Evolutionary conservation across 1,140 invertebrate genomes (phyloP).

Genomic region (Saxidomus purpurata): DNA sequence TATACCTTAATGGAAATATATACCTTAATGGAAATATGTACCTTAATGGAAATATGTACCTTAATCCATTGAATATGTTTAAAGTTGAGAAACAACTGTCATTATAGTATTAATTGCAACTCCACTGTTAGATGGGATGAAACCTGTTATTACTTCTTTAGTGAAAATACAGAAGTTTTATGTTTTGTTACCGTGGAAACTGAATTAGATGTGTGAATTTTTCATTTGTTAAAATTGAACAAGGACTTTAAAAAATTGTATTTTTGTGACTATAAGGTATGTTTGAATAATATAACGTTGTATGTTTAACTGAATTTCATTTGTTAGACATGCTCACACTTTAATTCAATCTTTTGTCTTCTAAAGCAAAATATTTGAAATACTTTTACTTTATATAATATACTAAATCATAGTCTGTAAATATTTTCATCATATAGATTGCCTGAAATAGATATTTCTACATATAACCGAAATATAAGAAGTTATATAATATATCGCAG

Average conservation of each 20-base stretch:
- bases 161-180: slow-evolving; percentile 46
- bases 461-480: too few species aligned
- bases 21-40: not conserved
- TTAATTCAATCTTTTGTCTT: too few species aligned
- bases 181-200: slow-evolving; percentile 37
- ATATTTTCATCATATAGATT: too few species aligned
- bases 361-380: too few species aligned
- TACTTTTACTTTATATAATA: too few species aligned
- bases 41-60: not conserved
- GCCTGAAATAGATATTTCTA: too few species aligned
- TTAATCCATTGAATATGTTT: not conserved
- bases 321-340: too few species aligned
- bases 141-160: slow-evolving; percentile 31
- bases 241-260: not conserved
- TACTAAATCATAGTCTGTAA: too few species aligned
- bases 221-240: not conserved
- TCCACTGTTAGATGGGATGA: slow-evolving; percentile 19
- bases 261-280: too few species aligned
- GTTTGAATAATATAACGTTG: too few species aligned
- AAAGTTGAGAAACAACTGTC: not conserved
- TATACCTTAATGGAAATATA: not conserved
- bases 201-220: not conserved
- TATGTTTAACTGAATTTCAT: too few species aligned
- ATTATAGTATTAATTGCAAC: slow-evolving; percentile 39
- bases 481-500: too few species aligned